These are phyloP conservation scores for Alligator mississippiensis DNA, from an alignment of 2,113 vertebrate genomes.

Conservation along the genomic window DNA sequence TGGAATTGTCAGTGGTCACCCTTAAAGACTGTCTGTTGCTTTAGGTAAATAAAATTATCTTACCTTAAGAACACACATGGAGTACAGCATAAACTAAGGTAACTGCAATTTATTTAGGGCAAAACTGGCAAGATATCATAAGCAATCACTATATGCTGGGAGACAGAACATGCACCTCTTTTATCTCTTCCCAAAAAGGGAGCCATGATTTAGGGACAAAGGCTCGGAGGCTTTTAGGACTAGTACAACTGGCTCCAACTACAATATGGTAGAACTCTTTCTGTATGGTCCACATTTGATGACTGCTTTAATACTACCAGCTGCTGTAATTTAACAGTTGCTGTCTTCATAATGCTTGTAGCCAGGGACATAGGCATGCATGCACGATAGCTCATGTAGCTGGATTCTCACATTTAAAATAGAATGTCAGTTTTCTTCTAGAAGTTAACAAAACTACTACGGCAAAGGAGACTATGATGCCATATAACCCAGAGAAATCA, in stretches of 20 bases:
- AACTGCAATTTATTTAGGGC: not conserved
- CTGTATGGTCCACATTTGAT: not conserved
- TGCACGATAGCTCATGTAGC: not conserved
- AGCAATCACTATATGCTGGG: not conserved
- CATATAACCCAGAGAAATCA: not conserved
- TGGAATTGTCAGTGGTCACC: not conserved
- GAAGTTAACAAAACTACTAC: not conserved
- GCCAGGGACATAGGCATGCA: not conserved
- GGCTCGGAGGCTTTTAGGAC: not conserved
- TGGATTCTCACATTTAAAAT: not conserved
- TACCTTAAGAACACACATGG: not conserved
- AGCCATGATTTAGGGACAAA: not conserved
- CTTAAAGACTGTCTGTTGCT: constrained; percentile 23
- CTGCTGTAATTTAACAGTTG: not conserved
- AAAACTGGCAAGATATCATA: not conserved
- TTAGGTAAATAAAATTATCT: not conserved
- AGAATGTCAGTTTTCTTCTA: not conserved
- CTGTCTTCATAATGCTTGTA: not conserved
- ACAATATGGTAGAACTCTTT: not conserved
- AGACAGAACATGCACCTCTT: not conserved
- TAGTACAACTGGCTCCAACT: not conserved
- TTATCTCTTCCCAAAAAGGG: not conserved
- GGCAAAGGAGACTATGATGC: not conserved
- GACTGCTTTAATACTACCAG: not conserved
- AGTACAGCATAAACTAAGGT: not conserved